These are phyloP conservation scores for Hedychridium roseum DNA, from an alignment of 2,888 invertebrate species.

Conservation along the genomic window DNA sequence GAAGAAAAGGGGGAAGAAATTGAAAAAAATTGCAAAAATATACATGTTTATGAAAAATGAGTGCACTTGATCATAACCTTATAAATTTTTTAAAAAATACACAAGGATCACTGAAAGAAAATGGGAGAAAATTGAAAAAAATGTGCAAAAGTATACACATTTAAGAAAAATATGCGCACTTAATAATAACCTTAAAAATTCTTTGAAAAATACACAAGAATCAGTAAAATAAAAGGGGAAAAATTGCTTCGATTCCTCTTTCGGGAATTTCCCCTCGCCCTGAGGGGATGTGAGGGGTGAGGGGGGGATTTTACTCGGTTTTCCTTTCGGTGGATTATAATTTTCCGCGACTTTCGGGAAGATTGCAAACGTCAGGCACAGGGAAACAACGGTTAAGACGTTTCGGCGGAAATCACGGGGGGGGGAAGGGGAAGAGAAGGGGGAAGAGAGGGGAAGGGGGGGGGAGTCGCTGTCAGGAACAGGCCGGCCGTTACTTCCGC, in stretches of 20 bases:
- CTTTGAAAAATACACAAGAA: slow-evolving; percentile 1
- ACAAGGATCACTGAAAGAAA: too few relatives aligned
- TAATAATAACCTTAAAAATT: too few relatives aligned
- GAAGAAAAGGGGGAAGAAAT: too few relatives aligned
- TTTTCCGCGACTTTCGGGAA: slow-evolving; percentile 52
- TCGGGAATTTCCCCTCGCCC: not conserved
- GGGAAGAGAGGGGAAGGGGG: slow-evolving; percentile 33
- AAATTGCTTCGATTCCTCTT: not conserved
- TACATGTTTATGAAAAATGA: too few relatives aligned
- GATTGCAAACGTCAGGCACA: slow-evolving; percentile 62
- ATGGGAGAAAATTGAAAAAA: too few relatives aligned
- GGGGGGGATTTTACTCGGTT: slow-evolving; percentile 27
- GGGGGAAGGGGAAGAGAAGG: slow-evolving; percentile 13
- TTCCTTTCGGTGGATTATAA: slow-evolving; percentile 62
- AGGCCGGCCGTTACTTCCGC: slow-evolving; percentile 49
- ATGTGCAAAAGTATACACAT: too few relatives aligned
- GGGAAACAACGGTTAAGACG: slow-evolving; percentile 33
- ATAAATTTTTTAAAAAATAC: too few relatives aligned
- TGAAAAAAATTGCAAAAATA: too few relatives aligned
- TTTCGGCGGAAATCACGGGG: slow-evolving; percentile 23
- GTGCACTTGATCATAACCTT: too few relatives aligned
- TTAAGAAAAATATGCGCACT: too few relatives aligned
- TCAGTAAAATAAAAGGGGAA: not conserved
- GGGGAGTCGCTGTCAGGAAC: slow-evolving; percentile 50
- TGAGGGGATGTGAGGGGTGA: slow-evolving; percentile 2